These are phyloP conservation scores for Hypolimnas misippus DNA, from an alignment of 2,888 invertebrate species.

Conservation along the genomic window DNA sequence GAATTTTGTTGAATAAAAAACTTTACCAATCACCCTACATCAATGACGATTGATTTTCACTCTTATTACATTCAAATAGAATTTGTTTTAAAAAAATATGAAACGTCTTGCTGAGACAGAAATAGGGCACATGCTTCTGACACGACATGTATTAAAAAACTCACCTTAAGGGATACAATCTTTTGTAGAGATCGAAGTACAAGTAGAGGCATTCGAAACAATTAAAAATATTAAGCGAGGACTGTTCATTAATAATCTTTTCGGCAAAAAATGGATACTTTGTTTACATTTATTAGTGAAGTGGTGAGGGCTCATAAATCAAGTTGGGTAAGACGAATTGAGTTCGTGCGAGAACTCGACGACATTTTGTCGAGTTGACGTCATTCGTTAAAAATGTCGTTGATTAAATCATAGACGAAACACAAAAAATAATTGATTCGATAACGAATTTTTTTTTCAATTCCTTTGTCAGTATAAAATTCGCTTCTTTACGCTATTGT, in stretches of 20 bases:
- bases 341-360: conserved; percentile 46
- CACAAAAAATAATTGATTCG: conserved; percentile 9
- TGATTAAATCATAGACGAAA: conserved; percentile 25
- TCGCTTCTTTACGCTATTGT: no score
- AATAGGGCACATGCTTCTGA: conserved; percentile 50
- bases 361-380: conserved; percentile 47
- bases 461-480: no score
- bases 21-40: conserved; percentile 28
- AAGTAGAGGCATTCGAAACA: conserved; percentile 65
- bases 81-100: background rate
- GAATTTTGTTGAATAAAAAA: conserved; percentile 56
- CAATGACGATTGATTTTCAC: conserved; percentile 9
- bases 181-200: conserved; percentile 61
- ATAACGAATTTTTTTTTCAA: no score
- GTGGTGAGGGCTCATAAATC: conserved; percentile 76
- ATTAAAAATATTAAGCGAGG: conserved; percentile 71
- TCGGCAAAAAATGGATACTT: conserved; percentile 71
- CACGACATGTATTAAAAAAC: conserved; percentile 56
- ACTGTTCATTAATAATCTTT: conserved; percentile 73
- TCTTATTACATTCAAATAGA: conserved; percentile 2
- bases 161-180: conserved; percentile 51
- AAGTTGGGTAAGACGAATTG: conserved; percentile 73
- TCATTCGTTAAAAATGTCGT: conserved; percentile 43
- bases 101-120: background rate
- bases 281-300: conserved; percentile 82